Evolutionary conservation across 1,140 invertebrate species (phyloP).

Genomic region (Apis cerana): DNA sequence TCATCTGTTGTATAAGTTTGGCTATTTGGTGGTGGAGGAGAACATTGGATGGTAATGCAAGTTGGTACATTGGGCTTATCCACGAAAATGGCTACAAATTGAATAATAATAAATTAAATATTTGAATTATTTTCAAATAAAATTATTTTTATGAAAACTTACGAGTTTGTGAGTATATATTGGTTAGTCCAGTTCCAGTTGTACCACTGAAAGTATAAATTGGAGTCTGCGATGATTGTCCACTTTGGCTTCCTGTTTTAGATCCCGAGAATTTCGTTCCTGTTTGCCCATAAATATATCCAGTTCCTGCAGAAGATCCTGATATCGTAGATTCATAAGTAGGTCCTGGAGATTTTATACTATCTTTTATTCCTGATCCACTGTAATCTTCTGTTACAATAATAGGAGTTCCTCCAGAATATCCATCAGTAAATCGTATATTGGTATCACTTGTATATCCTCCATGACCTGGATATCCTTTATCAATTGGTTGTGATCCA

Average conservation of each 20-base stretch:
- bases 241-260: neutral
- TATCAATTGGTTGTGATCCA: conserved; percentile 12
- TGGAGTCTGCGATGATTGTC: neutral
- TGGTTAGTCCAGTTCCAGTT: neutral
- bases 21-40: neutral
- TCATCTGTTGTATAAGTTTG: neutral
- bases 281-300: neutral
- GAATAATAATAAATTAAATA: neutral
- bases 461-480: conserved; percentile 1
- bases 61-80: neutral
- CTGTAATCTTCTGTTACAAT: neutral
- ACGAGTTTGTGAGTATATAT: conserved; percentile 8
- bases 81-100: neutral
- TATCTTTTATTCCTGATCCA: neutral
- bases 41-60: neutral
- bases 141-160: conserved; percentile 8
- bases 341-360: conserved; percentile 4
- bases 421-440: neutral
- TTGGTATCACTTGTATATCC: neutral
- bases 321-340: neutral
- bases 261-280: too few relatives aligned
- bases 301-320: neutral
- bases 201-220: conserved; percentile 9
- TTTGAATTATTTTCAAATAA: neutral
- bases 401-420: neutral